Conservation (phyloP, 2,888 invertebrate species). For the Pandemis corylana region DNA sequence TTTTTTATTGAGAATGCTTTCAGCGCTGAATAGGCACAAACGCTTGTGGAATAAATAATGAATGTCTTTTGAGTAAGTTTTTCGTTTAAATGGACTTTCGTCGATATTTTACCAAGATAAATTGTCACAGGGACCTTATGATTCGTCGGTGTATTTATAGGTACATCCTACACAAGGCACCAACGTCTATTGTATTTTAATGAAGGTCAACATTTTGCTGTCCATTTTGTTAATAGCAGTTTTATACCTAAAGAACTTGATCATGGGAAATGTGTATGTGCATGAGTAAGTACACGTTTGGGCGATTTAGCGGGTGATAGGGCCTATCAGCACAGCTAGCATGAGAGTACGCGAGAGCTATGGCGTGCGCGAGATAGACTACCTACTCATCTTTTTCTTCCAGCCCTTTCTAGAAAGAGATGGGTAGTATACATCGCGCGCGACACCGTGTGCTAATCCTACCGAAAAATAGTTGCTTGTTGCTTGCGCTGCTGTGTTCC, state of each 20-base stretch:
- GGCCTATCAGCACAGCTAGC: no score
- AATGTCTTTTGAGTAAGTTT: constrained; percentile 24
- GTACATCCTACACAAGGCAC: constrained; percentile 7
- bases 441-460: no score
- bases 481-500: no score
- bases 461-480: no score
- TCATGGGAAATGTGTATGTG: no score
- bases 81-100: constrained; percentile 13
- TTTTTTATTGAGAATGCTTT: constrained; percentile 15
- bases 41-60: constrained; percentile 25
- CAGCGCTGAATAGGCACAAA: constrained; percentile 11
- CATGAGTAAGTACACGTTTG: no score
- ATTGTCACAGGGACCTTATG: constrained; percentile 18
- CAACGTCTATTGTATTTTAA: neutral
- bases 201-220: neutral
- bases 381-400: no score
- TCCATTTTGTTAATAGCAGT: neutral
- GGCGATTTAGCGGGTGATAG: no score
- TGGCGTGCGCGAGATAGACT: no score
- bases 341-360: no score
- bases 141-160: constrained; percentile 24
- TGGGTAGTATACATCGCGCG: no score
- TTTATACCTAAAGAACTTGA: neutral
- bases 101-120: constrained; percentile 31
- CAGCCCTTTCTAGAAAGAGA: no score